Percentiles rank a stretch among this genome's conserved stretches.
phyloP scores from a whole-genome alignment of 2,797 vertebrate genomes.

The Acanthis flammea region DNA sequence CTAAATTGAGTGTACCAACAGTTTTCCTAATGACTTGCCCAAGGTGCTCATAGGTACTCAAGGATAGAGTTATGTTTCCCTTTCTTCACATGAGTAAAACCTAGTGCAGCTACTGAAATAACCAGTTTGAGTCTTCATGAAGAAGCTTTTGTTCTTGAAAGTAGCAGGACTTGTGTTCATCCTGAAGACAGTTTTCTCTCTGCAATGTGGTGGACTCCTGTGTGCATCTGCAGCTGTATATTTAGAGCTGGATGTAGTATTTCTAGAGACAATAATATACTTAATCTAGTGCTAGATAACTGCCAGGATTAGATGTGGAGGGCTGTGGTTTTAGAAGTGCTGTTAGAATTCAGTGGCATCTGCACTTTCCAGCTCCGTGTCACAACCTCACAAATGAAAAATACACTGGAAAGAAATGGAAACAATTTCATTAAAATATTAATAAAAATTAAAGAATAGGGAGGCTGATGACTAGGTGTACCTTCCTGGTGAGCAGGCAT shows the following conservation, averaged over 20 bases:
- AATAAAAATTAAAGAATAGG: background rate
- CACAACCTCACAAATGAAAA: background rate
- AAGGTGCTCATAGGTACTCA: background rate
- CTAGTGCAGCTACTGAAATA: background rate
- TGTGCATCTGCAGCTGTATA: background rate
- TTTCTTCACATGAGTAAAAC: background rate
- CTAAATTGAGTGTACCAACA: background rate
- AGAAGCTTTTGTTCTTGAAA: background rate
- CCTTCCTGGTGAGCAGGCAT: background rate
- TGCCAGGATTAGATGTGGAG: background rate
- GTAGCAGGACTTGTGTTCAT: background rate
- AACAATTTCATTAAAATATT: background rate
- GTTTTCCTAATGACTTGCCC: background rate
- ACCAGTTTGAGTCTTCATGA: background rate
- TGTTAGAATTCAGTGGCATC: background rate
- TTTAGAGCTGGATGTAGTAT: background rate
- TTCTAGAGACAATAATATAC: background rate
- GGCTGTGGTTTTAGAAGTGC: background rate
- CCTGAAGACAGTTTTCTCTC: background rate
- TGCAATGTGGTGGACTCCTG: background rate
- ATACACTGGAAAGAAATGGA: background rate
- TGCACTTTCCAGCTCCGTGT: background rate
- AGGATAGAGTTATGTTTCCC: background rate
- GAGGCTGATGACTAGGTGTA: background rate
- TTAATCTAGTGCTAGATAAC: background rate